Conservation (phyloP, 2,113 vertebrate genomes). For the Hippocampus guttulatus region DNA sequence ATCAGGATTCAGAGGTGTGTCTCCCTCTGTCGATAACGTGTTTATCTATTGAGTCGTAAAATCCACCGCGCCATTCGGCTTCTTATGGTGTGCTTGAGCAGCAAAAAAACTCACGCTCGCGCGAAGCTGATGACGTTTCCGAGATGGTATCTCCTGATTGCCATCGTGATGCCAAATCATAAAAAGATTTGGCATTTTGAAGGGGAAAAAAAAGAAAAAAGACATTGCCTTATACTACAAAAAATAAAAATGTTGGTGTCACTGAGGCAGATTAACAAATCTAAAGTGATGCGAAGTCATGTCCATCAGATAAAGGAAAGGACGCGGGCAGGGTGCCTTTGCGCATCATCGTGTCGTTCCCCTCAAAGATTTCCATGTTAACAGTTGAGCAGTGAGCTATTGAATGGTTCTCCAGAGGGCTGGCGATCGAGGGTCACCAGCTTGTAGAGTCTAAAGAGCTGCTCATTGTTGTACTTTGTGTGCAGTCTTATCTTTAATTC, state of each 20-base stretch:
- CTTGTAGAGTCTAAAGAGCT: slow-evolving; percentile 61
- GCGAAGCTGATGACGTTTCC: background rate
- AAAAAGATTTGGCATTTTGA: background rate
- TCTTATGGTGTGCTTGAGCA: slow-evolving; percentile 36
- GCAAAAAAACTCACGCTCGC: slow-evolving; percentile 16
- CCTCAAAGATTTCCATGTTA: slow-evolving; percentile 47
- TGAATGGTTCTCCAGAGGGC: slow-evolving; percentile 58
- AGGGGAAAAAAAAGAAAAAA: background rate
- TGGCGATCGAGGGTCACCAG: slow-evolving; percentile 30
- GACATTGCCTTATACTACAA: background rate
- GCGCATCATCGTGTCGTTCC: slow-evolving; percentile 15
- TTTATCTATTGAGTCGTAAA: slow-evolving; percentile 64
- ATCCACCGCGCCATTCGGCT: slow-evolving; percentile 33
- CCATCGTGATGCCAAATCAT: background rate
- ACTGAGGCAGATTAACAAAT: slow-evolving; percentile 21
- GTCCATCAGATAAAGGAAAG: slow-evolving; percentile 17
- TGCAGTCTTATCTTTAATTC: slow-evolving; percentile 62
- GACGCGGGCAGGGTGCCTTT: slow-evolving; percentile 6
- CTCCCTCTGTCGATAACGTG: slow-evolving; percentile 54
- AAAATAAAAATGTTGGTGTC: slow-evolving; percentile 3
- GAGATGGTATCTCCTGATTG: background rate
- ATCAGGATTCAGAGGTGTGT: slow-evolving; percentile 67
- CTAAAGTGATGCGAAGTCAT: slow-evolving; percentile 5
- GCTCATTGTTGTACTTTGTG: slow-evolving; percentile 24
- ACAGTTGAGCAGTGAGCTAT: slow-evolving; percentile 34